Conservation (phyloP, 2,888 invertebrate genomes). For the Exocentrus adspersus region DNA sequence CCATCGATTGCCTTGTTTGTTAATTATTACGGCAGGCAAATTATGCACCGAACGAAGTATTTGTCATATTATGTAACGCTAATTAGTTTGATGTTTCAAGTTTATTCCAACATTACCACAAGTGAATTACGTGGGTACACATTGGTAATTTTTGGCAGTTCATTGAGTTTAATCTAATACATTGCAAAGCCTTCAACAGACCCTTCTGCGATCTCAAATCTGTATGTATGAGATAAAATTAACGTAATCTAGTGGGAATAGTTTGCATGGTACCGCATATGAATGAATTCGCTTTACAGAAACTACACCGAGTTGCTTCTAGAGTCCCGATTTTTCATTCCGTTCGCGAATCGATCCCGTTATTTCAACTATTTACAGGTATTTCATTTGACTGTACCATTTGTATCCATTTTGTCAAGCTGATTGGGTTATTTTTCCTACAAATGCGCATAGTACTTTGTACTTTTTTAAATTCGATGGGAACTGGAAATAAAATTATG, state of each 20-base stretch:
- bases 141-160: too few relatives aligned
- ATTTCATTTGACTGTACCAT: background rate
- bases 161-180: too few relatives aligned
- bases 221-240: background rate
- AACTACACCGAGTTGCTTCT: background rate
- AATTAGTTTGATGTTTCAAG: background rate
- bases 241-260: background rate
- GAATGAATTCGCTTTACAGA: background rate
- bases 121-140: too few relatives aligned
- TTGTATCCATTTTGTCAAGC: too few relatives aligned
- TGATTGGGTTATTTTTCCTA: too few relatives aligned
- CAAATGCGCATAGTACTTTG: too few relatives aligned
- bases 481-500: too few relatives aligned
- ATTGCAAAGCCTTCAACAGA: background rate
- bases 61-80: constrained; percentile 4
- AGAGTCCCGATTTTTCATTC: background rate
- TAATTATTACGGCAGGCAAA: constrained; percentile 1
- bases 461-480: too few relatives aligned
- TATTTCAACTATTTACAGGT: background rate
- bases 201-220: background rate
- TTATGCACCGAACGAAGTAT: constrained; percentile 6
- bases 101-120: too few relatives aligned
- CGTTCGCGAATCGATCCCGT: background rate
- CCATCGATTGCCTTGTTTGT: constrained; percentile 1
- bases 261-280: background rate